Evolutionary conservation across 2,113 vertebrate genomes (phyloP), one percentile per base, ranked within the genome.

Genomic region (Lycaon pictus): DNA sequence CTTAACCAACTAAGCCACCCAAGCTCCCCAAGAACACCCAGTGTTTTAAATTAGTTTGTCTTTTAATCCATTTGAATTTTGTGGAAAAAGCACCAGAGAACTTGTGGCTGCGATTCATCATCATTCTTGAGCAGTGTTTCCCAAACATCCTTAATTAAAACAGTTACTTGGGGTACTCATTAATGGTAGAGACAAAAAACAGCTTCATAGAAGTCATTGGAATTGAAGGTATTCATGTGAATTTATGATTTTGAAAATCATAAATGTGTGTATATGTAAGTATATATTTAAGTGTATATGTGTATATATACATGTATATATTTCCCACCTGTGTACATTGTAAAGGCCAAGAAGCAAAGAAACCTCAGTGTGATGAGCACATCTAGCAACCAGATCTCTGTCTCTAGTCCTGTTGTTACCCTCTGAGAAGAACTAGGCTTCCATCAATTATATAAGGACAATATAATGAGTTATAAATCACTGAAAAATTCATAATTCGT

Each of bases 21-120:
- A 43, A 43, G 43, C 43, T 43, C 43, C 43, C 43, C 43, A 43
- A 43, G 43, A 69, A 74, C 17, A 77, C 19, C 16, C 56, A 85
- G 23, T 27, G 2, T 83, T 93, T 67, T 67, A 56, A 60, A 62
- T 90, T 62, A 71, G 22, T 81, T 79, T 48, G 17, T 62, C 77
- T 60, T 92, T 84, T 80, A 55, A 79, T 79, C 71, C 29, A 25
- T 10, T 32, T 95, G 69, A 89, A 89, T 79, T 92, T 89, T 71
- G n/a, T 58, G 23, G 71, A 77, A 90, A 83, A 83, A 96, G 25
- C 69, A 55, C 67, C 53, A 37, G 87, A 88, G 60, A 85, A 85
- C 27, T 22, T 51, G 37, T 92, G 27, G 37, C 69, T 63, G 43
- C 72, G 55, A 85, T 71, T 88, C 13, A 51, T 81, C 69, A 60